phyloP scores from a whole-genome alignment of 2,888 invertebrate genomes.

The Drosophila affinis region DNA sequence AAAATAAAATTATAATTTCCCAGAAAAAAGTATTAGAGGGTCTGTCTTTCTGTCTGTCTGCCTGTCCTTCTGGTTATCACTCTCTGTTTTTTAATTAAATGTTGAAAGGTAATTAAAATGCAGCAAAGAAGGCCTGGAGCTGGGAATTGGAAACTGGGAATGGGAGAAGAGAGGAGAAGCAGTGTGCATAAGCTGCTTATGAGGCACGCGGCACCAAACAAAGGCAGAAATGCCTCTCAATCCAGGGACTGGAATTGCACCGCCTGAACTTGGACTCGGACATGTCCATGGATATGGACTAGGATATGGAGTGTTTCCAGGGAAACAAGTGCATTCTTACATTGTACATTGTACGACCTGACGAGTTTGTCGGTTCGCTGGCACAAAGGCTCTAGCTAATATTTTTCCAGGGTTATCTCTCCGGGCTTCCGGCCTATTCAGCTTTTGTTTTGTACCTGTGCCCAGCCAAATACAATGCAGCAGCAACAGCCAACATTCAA shows the following conservation, averaged over 20 bases:
- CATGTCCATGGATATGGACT: background rate
- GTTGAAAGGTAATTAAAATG: conserved; percentile 67
- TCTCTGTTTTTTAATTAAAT: conserved; percentile 57
- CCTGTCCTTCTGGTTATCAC: background rate
- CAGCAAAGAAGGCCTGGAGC: conserved; percentile 32
- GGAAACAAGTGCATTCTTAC: conserved; percentile 10
- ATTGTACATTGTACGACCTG: conserved; percentile 17
- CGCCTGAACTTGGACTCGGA: background rate
- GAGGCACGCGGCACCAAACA: conserved; percentile 43
- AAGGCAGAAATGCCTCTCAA: conserved; percentile 37
- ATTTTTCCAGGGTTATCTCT: conserved; percentile 8
- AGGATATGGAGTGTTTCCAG: background rate
- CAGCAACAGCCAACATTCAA: background rate
- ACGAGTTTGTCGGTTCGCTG: background rate
- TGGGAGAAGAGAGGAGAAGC: too few species aligned
- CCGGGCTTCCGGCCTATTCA: background rate
- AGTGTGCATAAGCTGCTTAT: conserved; percentile 51
- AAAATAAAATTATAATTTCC: conserved; percentile 74
- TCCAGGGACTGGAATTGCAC: conserved; percentile 1
- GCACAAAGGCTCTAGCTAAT: conserved; percentile 19
- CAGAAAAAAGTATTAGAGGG: conserved; percentile 23
- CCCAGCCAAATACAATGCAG: conserved; percentile 1
- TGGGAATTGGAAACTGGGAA: conserved; percentile 33
- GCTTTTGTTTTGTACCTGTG: conserved; percentile 9
- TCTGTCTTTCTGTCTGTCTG: too few species aligned